Evolutionary conservation across 53 echinoderm and acorn worm species (phyloP).

Genomic region (Crossaster papposus): DNA sequence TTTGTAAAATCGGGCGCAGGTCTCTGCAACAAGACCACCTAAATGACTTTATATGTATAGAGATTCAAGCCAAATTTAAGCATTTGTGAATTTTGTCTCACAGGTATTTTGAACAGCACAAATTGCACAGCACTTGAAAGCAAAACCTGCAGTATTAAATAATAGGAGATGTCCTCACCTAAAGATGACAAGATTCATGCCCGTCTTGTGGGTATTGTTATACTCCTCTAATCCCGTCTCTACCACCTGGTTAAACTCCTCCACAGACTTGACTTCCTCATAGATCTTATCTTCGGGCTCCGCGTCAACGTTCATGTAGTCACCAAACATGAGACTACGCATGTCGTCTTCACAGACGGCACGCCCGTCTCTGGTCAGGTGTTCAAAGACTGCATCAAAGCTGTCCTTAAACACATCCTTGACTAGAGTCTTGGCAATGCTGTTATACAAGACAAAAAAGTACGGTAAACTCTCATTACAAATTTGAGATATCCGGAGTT

Average conservation of each 20-base stretch:
- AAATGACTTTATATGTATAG: too few species aligned
- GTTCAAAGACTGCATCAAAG: slow-evolving; percentile 95
- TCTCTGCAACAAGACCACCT: too few species aligned
- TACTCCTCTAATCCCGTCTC: slow-evolving; percentile 90
- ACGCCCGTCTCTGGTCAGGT: slow-evolving; percentile 70
- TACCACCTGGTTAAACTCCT: slow-evolving; percentile 92
- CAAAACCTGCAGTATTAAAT: not conserved
- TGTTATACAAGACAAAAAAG: slow-evolving; percentile 6
- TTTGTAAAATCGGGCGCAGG: too few species aligned
- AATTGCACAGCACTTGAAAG: too few species aligned
- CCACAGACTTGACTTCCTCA: slow-evolving; percentile 93
- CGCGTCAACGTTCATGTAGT: slow-evolving; percentile 97
- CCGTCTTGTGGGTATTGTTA: slow-evolving; percentile 95
- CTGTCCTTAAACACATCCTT: slow-evolving; percentile 98
- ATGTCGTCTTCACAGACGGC: slow-evolving; percentile 89
- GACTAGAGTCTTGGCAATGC: slow-evolving; percentile 79
- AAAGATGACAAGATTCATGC: slow-evolving; percentile 98
- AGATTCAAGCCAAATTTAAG: too few species aligned
- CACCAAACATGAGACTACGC: slow-evolving; percentile 99
- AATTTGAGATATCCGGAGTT: not conserved
- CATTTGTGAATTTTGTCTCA: not conserved
- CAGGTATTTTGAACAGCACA: too few species aligned
- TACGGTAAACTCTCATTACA: too few species aligned
- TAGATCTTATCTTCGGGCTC: slow-evolving; percentile 90
- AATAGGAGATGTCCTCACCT: slow-evolving; percentile 60